phyloP scores from a whole-genome alignment of 2,113 vertebrate species.

The Laticauda laticaudata region DNA sequence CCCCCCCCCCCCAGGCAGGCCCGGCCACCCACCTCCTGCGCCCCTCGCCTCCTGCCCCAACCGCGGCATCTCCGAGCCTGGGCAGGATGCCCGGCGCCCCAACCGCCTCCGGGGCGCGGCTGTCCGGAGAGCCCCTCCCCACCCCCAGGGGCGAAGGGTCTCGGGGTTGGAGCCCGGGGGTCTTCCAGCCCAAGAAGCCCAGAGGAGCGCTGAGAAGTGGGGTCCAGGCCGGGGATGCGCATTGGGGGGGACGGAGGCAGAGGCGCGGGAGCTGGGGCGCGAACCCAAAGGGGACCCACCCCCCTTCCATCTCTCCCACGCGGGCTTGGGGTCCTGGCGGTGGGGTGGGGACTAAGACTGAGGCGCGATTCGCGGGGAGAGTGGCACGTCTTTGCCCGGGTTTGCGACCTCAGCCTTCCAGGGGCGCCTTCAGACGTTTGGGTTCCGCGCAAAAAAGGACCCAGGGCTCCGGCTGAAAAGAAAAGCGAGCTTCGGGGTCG shows the following conservation, averaged over 20 bases:
- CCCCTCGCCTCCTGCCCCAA: too few species aligned
- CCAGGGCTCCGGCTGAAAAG: background rate
- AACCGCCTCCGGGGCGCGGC: background rate
- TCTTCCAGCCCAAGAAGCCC: background rate
- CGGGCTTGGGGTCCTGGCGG: too few species aligned
- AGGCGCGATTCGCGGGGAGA: fast-evolving
- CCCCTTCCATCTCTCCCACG: too few species aligned
- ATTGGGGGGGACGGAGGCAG: background rate
- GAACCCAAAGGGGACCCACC: too few species aligned
- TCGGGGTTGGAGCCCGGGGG: background rate
- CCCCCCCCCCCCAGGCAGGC: too few species aligned
- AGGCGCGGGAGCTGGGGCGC: too few species aligned
- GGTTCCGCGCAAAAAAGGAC: too few species aligned
- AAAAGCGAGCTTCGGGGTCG: background rate
- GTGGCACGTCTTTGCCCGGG: background rate
- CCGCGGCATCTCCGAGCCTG: background rate
- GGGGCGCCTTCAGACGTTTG: background rate
- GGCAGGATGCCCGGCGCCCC: background rate
- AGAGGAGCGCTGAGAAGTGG: background rate
- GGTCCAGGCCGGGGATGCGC: background rate
- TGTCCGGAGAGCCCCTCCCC: background rate
- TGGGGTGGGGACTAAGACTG: too few species aligned
- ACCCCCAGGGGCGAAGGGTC: background rate
- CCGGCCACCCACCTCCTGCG: background rate
- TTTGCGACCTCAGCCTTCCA: background rate